Conservation (phyloP, 2,888 invertebrate species). For the Drosophila mulleri region DNA sequence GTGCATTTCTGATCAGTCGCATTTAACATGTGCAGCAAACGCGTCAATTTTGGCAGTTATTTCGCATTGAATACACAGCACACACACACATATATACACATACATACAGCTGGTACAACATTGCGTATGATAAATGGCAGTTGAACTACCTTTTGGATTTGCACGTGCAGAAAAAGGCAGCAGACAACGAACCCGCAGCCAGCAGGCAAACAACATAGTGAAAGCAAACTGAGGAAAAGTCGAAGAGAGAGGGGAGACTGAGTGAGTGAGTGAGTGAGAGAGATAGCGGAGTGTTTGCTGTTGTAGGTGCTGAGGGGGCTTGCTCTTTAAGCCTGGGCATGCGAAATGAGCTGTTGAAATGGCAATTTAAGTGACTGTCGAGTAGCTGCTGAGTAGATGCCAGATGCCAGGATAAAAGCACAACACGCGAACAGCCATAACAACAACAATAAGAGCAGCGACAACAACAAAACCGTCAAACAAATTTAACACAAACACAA, state of each 20-base stretch:
- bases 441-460: neutral
- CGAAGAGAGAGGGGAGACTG: neutral
- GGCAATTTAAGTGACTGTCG: slow-evolving; percentile 80
- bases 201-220: slow-evolving; percentile 19
- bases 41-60: slow-evolving; percentile 69
- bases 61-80: slow-evolving; percentile 44
- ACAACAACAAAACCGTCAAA: slow-evolving; percentile 41
- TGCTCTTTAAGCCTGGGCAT: slow-evolving; percentile 65
- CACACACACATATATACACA: slow-evolving; percentile 6
- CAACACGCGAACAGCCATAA: slow-evolving; percentile 16
- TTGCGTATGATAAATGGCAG: slow-evolving; percentile 79
- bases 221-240: slow-evolving; percentile 23
- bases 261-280: neutral
- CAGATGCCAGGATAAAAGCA: slow-evolving; percentile 65
- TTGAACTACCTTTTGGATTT: slow-evolving; percentile 72
- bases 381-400: slow-evolving; percentile 49
- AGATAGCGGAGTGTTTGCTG: neutral
- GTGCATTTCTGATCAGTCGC: slow-evolving; percentile 59
- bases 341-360: slow-evolving; percentile 82
- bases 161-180: slow-evolving; percentile 49
- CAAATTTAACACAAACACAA: slow-evolving; percentile 36
- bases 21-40: slow-evolving; percentile 64
- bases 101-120: slow-evolving; percentile 49
- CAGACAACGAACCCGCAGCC: slow-evolving; percentile 75
- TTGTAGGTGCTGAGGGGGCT: neutral